These are phyloP conservation scores for Hirtodrosophila trivittata DNA, from an alignment of 2,888 invertebrate genomes.

Conservation along the genomic window DNA sequence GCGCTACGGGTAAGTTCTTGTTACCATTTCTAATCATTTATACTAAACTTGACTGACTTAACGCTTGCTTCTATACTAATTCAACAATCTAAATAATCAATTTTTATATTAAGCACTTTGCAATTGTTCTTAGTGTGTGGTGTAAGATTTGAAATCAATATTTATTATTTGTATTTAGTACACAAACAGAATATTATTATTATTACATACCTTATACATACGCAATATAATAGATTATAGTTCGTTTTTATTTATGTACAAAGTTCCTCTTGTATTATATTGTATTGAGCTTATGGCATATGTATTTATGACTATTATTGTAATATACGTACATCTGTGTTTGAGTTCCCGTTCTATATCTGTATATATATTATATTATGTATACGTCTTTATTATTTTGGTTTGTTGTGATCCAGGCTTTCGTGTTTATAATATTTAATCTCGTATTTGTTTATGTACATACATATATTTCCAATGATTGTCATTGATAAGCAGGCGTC, in stretches of 20 bases:
- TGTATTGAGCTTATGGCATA: conserved; percentile 35
- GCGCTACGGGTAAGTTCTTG: conserved; percentile 82
- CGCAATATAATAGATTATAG: conserved; percentile 14
- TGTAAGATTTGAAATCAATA: conserved; percentile 54
- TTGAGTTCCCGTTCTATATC: conserved; percentile 12
- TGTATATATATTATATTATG: too few species aligned
- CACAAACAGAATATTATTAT: conserved; percentile 19
- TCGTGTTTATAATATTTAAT: too few species aligned
- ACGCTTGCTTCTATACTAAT: conserved; percentile 65
- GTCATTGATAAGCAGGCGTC: conserved; percentile 6
- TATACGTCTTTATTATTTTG: conserved; percentile 5
- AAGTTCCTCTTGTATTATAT: conserved; percentile 38
- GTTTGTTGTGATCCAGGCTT: conserved; percentile 18
- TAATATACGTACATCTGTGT: conserved; percentile 12
- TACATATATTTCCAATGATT: conserved; percentile 12
- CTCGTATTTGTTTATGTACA: conserved; percentile 13
- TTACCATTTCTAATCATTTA: too few species aligned
- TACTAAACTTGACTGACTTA: conserved; percentile 43
- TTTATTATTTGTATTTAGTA: conserved; percentile 17
- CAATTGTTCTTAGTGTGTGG: conserved; percentile 55
- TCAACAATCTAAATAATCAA: conserved; percentile 7
- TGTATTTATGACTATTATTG: conserved; percentile 25
- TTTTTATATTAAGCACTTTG: conserved; percentile 13
- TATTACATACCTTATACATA: conserved; percentile 19
- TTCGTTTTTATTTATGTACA: conserved; percentile 37